Conservation (phyloP, 2,888 invertebrate species). For the Syritta pipiens region DNA sequence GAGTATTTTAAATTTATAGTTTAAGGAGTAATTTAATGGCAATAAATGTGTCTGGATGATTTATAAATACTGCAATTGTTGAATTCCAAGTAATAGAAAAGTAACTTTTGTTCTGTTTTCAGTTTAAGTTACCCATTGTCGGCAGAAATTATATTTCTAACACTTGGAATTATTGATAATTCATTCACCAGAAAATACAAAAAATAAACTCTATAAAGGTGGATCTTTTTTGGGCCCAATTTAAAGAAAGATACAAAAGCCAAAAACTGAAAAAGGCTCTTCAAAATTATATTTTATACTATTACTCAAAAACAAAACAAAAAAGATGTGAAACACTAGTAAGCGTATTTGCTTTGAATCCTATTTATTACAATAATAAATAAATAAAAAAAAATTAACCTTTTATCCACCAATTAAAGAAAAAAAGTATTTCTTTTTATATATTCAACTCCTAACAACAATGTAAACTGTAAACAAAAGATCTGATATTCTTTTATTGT, state of each 20-base stretch:
- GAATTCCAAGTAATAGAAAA: too few species aligned
- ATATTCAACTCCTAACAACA: conserved; percentile 38
- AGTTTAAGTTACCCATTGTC: conserved; percentile 38
- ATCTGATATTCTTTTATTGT: conserved; percentile 63
- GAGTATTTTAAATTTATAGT: conserved; percentile 74
- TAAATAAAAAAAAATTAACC: not conserved
- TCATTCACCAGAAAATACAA: conserved; percentile 50
- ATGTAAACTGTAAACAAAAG: conserved; percentile 64
- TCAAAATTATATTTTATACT: conserved; percentile 6
- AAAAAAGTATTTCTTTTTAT: conserved; percentile 48
- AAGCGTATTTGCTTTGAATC: conserved; percentile 22
- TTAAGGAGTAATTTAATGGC: not conserved
- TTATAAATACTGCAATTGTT: not conserved
- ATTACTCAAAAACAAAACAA: not conserved
- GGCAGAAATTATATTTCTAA: conserved; percentile 19
- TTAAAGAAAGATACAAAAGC: not conserved
- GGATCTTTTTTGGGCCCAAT: conserved; percentile 31
- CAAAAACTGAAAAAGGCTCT: not conserved
- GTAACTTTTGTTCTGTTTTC: conserved; percentile 14
- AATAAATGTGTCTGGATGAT: not conserved
- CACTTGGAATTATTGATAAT: too few species aligned
- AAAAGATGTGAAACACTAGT: conserved; percentile 1
- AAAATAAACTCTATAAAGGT: conserved; percentile 18
- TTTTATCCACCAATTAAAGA: conserved; percentile 45
- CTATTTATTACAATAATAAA: conserved; percentile 41